These are phyloP conservation scores for Bombus terrestris DNA, from an alignment of 1,140 invertebrate genomes.

Conservation along the genomic window DNA sequence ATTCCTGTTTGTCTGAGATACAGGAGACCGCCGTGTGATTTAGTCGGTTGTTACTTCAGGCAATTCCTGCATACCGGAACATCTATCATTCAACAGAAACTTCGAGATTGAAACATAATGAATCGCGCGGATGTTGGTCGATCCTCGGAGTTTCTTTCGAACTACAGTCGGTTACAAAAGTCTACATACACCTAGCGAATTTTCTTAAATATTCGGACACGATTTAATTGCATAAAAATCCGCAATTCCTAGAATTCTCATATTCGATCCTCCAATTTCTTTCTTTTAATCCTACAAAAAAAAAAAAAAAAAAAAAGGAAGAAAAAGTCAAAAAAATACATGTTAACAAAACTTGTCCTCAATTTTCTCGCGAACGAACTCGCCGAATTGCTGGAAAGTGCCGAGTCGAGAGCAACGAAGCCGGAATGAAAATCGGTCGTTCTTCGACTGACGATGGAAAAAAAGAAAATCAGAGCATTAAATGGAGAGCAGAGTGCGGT, in stretches of 20 bases:
- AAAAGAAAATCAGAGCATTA: conserved; percentile 25
- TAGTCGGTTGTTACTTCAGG: conserved; percentile 27
- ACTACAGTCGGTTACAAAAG: too few relatives aligned
- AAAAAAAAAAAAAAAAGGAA: too few relatives aligned
- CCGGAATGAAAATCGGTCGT: neutral
- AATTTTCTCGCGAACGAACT: neutral
- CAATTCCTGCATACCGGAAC: conserved; percentile 33
- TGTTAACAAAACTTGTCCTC: neutral
- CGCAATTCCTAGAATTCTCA: too few relatives aligned
- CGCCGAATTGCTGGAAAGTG: neutral
- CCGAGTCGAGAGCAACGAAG: too few relatives aligned
- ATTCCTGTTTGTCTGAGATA: conserved; percentile 43
- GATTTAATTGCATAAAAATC: too few relatives aligned
- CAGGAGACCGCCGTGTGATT: conserved; percentile 49
- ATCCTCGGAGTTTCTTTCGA: neutral
- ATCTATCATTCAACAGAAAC: conserved; percentile 55
- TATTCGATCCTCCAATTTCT: too few relatives aligned
- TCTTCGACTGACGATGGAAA: neutral
- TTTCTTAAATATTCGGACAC: neutral
- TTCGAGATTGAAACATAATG: conserved; percentile 37
- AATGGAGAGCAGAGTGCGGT: neutral
- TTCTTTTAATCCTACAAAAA: too few relatives aligned
- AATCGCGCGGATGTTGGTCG: conserved; percentile 4
- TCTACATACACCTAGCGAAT: neutral
- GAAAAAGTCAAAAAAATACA: too few relatives aligned